Percentiles rank a stretch among this genome's conserved stretches.
Evolutionary conservation across 2,797 vertebrate genomes (phyloP).

Genomic region (Hydrolagus colliei): DNA sequence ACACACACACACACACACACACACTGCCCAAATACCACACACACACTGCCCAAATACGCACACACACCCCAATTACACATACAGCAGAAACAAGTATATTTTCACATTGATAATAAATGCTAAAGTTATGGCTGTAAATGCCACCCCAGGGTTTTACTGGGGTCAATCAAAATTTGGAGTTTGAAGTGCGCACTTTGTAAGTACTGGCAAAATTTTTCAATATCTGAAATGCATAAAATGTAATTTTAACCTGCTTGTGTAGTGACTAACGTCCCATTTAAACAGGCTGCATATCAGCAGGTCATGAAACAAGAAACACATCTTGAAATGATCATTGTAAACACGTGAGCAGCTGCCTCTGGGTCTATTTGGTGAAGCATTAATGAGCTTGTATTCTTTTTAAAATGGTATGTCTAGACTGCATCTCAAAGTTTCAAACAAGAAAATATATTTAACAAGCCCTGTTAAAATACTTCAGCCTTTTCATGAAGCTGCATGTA

Average conservation of each 20-base stretch:
- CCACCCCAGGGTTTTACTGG: not conserved
- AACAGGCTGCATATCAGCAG: not conserved
- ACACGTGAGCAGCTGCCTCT: not conserved
- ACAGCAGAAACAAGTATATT: too few species aligned
- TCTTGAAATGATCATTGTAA: constrained; percentile 3
- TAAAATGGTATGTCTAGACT: not conserved
- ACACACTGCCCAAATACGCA: too few species aligned
- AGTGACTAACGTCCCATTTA: not conserved
- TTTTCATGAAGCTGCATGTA: not conserved
- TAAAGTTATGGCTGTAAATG: not conserved
- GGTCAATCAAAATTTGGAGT: not conserved
- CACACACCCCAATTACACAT: too few species aligned
- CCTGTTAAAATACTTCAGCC: not conserved
- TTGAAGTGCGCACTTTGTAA: not conserved
- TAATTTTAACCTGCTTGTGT: not conserved
- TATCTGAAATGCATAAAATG: not conserved
- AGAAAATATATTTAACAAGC: not conserved
- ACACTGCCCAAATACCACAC: too few species aligned
- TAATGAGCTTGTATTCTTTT: not conserved
- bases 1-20: too few species aligned
- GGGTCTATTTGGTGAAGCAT: not conserved
- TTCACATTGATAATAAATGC: too few species aligned
- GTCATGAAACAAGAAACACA: not conserved
- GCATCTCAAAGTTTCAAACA: not conserved
- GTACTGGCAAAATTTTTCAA: not conserved